These are phyloP conservation scores for Pleuronectes platessa DNA, from an alignment of 2,113 vertebrate genomes.

Conservation along the genomic window DNA sequence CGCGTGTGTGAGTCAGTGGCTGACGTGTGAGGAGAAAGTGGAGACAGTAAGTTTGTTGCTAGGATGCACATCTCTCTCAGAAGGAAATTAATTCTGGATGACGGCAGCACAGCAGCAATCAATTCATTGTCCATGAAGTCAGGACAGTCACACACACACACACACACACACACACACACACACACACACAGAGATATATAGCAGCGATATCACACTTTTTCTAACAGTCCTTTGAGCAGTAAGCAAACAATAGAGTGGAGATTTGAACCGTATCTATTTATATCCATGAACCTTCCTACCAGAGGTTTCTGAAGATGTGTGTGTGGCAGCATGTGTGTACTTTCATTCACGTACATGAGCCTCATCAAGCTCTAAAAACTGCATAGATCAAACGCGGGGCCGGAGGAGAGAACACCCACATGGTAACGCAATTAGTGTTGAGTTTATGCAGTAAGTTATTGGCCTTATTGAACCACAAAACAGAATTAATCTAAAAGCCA, in stretches of 20 bases:
- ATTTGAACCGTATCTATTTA: slow-evolving; percentile 47
- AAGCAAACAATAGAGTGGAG: neutral
- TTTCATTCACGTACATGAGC: slow-evolving; percentile 21
- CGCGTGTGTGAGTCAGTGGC: too few relatives aligned
- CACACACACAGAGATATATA: slow-evolving; percentile 5
- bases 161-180: neutral
- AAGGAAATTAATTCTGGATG: slow-evolving; percentile 72
- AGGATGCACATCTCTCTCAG: slow-evolving; percentile 67
- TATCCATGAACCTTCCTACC: slow-evolving; percentile 35
- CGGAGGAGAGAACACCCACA: slow-evolving; percentile 38
- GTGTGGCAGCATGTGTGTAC: neutral
- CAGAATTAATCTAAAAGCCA: slow-evolving; percentile 67
- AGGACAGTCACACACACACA: slow-evolving; percentile 25
- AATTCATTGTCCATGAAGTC: slow-evolving; percentile 62
- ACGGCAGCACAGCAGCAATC: slow-evolving; percentile 63
- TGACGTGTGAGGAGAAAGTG: too few relatives aligned
- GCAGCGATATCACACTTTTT: slow-evolving; percentile 23
- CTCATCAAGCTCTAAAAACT: slow-evolving; percentile 29
- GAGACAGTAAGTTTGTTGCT: slow-evolving; percentile 69
- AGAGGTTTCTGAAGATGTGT: slow-evolving; percentile 3
- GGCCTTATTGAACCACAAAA: slow-evolving; percentile 62
- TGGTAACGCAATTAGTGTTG: slow-evolving; percentile 57
- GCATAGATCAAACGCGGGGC: slow-evolving; percentile 17
- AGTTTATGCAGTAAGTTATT: slow-evolving; percentile 64
- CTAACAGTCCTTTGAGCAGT: slow-evolving; percentile 10